A percentile compares a stretch with the other conserved stretches of the same genome.
phyloP scores from a whole-genome alignment of 2,888 invertebrate genomes.

The Xestia ashworthii region DNA sequence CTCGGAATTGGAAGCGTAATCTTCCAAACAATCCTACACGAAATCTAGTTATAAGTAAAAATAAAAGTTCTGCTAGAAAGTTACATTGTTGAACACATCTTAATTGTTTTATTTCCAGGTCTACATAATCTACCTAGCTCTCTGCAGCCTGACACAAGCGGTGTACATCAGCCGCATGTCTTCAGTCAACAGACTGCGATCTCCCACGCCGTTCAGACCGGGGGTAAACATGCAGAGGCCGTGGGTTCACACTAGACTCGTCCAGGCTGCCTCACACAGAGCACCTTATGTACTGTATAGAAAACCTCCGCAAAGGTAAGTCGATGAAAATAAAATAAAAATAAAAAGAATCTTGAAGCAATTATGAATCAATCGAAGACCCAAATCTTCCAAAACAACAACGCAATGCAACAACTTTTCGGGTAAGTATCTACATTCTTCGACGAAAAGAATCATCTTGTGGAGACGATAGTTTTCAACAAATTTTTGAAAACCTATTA shows the following conservation, averaged over 20 bases:
- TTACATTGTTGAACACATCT: not conserved
- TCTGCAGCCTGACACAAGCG: slow-evolving; percentile 79
- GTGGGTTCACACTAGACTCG: slow-evolving; percentile 76
- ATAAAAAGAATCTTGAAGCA: not conserved
- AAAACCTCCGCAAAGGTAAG: slow-evolving; percentile 79
- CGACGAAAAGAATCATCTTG: too few species aligned
- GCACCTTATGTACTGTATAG: slow-evolving; percentile 83
- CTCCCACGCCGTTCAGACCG: slow-evolving; percentile 81
- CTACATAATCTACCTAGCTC: slow-evolving; percentile 68
- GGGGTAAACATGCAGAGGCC: slow-evolving; percentile 81
- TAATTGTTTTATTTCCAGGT: slow-evolving; percentile 59
- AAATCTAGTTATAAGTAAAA: not conserved
- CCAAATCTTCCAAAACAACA: not conserved
- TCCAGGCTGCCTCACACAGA: slow-evolving; percentile 79
- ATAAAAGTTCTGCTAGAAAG: not conserved
- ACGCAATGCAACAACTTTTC: not conserved
- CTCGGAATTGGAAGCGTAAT: not conserved
- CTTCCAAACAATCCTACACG: not conserved
- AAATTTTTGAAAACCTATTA: too few species aligned
- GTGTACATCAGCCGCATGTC: slow-evolving; percentile 83
- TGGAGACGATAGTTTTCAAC: too few species aligned
- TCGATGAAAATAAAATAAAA: not conserved
- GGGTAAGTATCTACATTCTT: too few species aligned
- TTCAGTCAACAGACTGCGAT: slow-evolving; percentile 74
- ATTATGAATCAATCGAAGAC: not conserved